Base-by-base conservation (phyloP, 2,113 vertebrate genomes). In the Anoura caudifer region DNA sequence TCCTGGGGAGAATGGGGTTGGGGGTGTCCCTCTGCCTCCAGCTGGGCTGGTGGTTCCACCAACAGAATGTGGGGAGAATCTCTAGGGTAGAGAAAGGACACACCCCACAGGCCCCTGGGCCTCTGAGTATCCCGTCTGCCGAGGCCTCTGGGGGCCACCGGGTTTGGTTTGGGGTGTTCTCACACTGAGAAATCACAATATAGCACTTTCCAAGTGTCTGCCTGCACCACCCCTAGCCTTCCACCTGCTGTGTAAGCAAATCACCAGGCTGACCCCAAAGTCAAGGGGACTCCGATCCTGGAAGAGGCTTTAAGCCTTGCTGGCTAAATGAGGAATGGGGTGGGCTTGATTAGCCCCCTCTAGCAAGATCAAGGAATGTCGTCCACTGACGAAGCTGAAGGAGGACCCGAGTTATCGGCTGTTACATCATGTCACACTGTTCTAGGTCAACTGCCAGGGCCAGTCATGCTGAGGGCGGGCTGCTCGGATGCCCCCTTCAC, bases 151-250 rank as follows among this genome's bases (percentile, higher is more conserved):
- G 47, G 61, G 38, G 36, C 41, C 82, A 36, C 63, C 17, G 6
- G 61, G 31, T 22, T 5, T 24, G 19, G 43, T 7, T 13, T 6
- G 7, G 19, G 0, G 6, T 11, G 67, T 33, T 41, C 16, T 31
- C n/a, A 13, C 5, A 2, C 11, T 10, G 36, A 14, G 9, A 22
- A 15, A 12, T 1, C 50, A 5, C 13, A 6, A 6, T 38, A 31
- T 33, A 28, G 56, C 75, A 11, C 67, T 52, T 7, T 13, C 17
- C 24, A 28, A 11, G 33, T 24, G 33, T 38, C 5, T 11, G 14
- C 2, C 13, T 2, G 0, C 7, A 0, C 38, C 24, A 5, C 24
- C 13, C 9, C 1, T 3, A 2, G n/a, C 38, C 2, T 28, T 3
- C 5, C 54, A 26, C 45, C 72, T 26, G 54, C 26, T 63, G 10